A percentile compares a stretch with the other conserved stretches of the same genome.
phyloP scores from a whole-genome alignment of 1,140 invertebrate species.

The Drosophila sucinea region DNA sequence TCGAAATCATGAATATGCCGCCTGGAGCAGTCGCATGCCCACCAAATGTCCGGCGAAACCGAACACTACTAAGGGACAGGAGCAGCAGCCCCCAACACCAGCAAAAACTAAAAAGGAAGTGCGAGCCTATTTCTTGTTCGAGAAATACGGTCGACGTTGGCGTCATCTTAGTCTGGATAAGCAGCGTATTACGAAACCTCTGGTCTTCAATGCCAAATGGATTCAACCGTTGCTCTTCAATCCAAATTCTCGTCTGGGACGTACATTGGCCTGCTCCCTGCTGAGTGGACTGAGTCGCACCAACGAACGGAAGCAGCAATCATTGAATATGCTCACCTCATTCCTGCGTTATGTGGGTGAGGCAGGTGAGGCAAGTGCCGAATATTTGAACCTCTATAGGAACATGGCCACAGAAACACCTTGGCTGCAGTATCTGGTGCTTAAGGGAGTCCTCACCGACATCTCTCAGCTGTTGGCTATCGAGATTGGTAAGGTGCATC shows the following conservation, averaged over 20 bases:
- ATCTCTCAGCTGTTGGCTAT: slow-evolving; percentile 93
- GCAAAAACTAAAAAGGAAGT: slow-evolving; percentile 60
- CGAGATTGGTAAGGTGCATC: slow-evolving; percentile 94
- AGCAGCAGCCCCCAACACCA: slow-evolving; percentile 16
- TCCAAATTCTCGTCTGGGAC: slow-evolving; percentile 92
- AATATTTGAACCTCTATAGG: slow-evolving; percentile 94
- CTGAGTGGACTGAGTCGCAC: slow-evolving; percentile 90
- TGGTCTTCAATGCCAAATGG: slow-evolving; percentile 87
- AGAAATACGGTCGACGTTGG: slow-evolving; percentile 91
- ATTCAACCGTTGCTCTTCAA: slow-evolving; percentile 95
- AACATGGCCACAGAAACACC: slow-evolving; percentile 91
- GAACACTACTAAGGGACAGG: not conserved
- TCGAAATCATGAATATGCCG: slow-evolving; percentile 87
- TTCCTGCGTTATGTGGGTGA: slow-evolving; percentile 93
- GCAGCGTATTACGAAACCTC: slow-evolving; percentile 55
- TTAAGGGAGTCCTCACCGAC: slow-evolving; percentile 92
- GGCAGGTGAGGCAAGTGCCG: slow-evolving; percentile 95
- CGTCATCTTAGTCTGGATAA: slow-evolving; percentile 74
- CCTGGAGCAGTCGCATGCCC: slow-evolving; percentile 85
- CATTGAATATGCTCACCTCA: slow-evolving; percentile 93
- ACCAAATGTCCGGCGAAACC: slow-evolving; percentile 35
- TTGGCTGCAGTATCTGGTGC: slow-evolving; percentile 96
- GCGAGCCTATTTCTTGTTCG: slow-evolving; percentile 87
- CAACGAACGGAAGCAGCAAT: slow-evolving; percentile 83
- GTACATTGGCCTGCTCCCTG: slow-evolving; percentile 95